Base-by-base conservation (phyloP, 2,797 vertebrate species). In the Rhincodon typus region DNA sequence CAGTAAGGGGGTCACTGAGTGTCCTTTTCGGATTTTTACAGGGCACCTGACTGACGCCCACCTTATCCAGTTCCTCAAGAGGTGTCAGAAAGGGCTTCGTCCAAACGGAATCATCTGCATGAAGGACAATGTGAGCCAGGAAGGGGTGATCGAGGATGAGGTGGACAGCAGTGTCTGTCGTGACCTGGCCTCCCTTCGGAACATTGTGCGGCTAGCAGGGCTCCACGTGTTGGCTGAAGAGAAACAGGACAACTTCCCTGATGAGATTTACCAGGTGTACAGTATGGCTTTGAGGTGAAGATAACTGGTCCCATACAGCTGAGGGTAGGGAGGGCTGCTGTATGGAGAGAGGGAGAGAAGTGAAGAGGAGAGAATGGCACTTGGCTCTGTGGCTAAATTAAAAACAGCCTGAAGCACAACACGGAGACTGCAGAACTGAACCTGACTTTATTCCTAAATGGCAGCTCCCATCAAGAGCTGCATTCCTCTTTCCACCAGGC, bases 151-250 rank as follows among this genome's bases (percentile, higher is more conserved):
- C 95, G 98, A 98, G 34, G 99, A 99, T 0, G 98, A 99, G 0
- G 99, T 99, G 96, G 99, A 99, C 98, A 99, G 99, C 98, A 99
- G 99, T 1, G 98, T 99, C 69, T 99, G 99, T 96, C 97, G 99
- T 0, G 99, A 98, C 96, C 97, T 99, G 62, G 96, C 97, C 0
- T 97, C 98, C 30, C 97, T 99, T 1, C 98, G 96, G 2, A 96
- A 96, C 95, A 97, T 99, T 66, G 97, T 98, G 96, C 96, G 84
- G 96, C 97, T 93, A 0, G 98, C 99, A 0, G 99, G 99, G 70
- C 98, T 99, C 95, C 96, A 96, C 53, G 97, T 99, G 7, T 53
- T 99, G 96, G 97, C 97, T 0, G 98, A 99, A 96, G 99, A 99
- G 96, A 98, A 98, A 82, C 99, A 99, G 96, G 97, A 98, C 96